These are phyloP conservation scores for Ptychoptera albimana DNA, from an alignment of 2,888 invertebrate species.

Conservation along the genomic window DNA sequence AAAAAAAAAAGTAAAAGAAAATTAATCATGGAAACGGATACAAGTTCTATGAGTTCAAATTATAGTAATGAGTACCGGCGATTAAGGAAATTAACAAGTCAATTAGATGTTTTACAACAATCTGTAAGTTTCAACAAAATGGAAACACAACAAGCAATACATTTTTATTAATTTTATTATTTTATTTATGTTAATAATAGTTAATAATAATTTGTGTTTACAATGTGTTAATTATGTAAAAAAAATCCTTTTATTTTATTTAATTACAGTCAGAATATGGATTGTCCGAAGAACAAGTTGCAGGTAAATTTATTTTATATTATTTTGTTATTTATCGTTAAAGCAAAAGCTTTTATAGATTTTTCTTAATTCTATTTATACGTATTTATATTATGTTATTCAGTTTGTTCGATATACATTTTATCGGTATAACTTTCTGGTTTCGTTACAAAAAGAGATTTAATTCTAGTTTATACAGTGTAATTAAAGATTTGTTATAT, in stretches of 20 bases:
- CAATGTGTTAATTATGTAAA: not conserved
- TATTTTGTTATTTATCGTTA: not conserved
- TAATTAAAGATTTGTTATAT: no score
- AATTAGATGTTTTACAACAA: slow-evolving; percentile 47
- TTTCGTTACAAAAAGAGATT: no score
- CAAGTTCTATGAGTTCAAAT: slow-evolving; percentile 1
- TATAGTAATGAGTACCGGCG: slow-evolving; percentile 56
- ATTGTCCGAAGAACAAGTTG: slow-evolving; percentile 76
- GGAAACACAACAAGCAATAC: slow-evolving; percentile 1
- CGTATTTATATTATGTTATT: no score
- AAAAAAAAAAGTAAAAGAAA: not conserved
- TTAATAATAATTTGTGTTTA: not conserved
- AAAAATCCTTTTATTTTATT: slow-evolving; percentile 18
- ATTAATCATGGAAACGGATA: not conserved
- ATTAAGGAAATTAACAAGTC: slow-evolving; percentile 48
- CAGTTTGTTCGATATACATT: no score
- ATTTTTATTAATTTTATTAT: not conserved
- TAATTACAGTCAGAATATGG: slow-evolving; percentile 68
- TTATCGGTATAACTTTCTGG: no score
- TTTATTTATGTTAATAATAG: not conserved
- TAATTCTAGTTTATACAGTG: no score
- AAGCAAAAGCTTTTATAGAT: no score
- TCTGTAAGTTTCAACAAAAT: slow-evolving; percentile 39
- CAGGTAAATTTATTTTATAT: slow-evolving; percentile 38
- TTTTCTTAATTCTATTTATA: no score